Percentiles rank a stretch among this genome's conserved stretches.
Evolutionary conservation across 2,113 vertebrate genomes (phyloP).

Genomic region (Oryzias curvinotus): DNA sequence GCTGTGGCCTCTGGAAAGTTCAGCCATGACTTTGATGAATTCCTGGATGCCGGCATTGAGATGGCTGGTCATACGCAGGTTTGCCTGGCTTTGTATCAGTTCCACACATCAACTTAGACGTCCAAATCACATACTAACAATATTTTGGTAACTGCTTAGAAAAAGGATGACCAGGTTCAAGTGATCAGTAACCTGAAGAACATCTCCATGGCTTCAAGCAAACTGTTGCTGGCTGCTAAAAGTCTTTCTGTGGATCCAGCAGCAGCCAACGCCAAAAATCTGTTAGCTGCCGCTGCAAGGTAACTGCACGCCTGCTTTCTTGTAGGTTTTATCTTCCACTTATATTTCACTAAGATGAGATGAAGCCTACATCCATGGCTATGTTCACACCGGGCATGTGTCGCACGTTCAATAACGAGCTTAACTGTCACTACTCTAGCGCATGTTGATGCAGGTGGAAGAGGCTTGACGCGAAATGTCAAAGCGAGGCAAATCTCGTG

Average conservation of each 20-base stretch:
- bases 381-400: no score
- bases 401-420: no score
- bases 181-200: conserved; percentile 99
- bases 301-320: conserved; percentile 44
- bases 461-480: no score
- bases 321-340: background rate
- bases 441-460: no score
- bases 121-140: background rate
- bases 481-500: no score
- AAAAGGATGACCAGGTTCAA: conserved; percentile 97
- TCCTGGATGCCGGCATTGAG: conserved; percentile 97
- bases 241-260: conserved; percentile 96
- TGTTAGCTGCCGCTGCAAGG: conserved; percentile 95
- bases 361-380: no score
- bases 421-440: no score
- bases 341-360: no score
- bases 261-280: conserved; percentile 95
- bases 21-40: conserved; percentile 96
- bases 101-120: background rate
- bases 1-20: conserved; percentile 95
- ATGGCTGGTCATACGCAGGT: conserved; percentile 99
- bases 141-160: conserved; percentile 73
- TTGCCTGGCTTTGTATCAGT: background rate
- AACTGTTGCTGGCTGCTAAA: conserved; percentile 94
- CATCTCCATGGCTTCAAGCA: conserved; percentile 99